phyloP scores from a whole-genome alignment of 2,797 vertebrate genomes.

The Pangasius larnaudii region DNA sequence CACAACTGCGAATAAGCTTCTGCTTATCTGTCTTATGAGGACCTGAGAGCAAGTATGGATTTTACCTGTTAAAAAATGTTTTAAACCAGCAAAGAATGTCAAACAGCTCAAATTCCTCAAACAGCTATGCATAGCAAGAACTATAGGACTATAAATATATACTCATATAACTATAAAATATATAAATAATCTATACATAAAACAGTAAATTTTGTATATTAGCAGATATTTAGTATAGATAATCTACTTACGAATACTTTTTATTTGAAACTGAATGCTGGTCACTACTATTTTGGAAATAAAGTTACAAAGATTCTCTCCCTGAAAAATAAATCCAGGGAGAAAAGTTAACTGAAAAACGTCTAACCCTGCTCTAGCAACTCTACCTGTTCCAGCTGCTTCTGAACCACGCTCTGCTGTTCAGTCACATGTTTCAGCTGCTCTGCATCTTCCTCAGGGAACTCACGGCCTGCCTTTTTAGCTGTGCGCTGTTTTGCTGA shows the following conservation, averaged over 20 bases:
- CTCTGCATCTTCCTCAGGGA: constrained; percentile 89
- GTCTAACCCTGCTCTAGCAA: background rate
- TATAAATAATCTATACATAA: background rate
- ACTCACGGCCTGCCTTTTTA: constrained; percentile 89
- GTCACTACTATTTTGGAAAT: background rate
- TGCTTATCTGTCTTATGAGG: background rate
- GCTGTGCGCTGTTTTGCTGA: constrained; percentile 95
- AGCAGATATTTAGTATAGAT: background rate
- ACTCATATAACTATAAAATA: background rate
- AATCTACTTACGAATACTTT: background rate
- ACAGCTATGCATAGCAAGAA: background rate
- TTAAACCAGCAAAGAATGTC: background rate
- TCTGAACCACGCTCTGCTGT: constrained; percentile 93
- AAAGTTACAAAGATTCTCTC: background rate
- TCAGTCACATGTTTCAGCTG: constrained; percentile 90
- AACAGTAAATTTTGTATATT: background rate
- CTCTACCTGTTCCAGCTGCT: constrained; percentile 93
- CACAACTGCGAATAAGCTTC: background rate
- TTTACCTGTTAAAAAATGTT: background rate
- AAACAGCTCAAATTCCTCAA: background rate
- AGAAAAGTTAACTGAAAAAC: background rate
- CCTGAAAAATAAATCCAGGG: background rate
- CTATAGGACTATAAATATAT: background rate
- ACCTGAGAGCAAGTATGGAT: background rate
- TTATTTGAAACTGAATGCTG: background rate